These are phyloP conservation scores for Drosophila obscura DNA, from an alignment of 1,140 invertebrate species.

Conservation along the genomic window DNA sequence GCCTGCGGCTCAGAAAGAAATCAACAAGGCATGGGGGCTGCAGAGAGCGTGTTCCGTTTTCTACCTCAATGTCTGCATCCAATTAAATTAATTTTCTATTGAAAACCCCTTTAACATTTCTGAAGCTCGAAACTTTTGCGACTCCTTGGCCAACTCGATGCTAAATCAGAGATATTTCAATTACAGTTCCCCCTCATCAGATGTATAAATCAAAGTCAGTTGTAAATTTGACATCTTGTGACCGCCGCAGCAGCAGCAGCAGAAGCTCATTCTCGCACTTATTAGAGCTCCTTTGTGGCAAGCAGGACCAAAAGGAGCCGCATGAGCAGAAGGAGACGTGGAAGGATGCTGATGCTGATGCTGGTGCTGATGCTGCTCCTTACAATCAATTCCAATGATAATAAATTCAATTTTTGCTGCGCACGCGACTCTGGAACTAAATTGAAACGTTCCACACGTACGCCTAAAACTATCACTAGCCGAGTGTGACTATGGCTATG, in stretches of 20 bases:
- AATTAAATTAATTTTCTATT: background rate
- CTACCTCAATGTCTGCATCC: too few species aligned
- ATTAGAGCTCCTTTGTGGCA: slow-evolving; percentile 52
- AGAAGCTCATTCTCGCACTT: slow-evolving; percentile 25
- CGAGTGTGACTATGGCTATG: slow-evolving; percentile 77
- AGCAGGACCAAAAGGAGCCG: background rate
- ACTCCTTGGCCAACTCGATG: background rate
- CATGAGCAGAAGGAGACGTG: background rate
- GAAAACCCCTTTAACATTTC: too few species aligned
- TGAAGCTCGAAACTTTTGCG: slow-evolving; percentile 3
- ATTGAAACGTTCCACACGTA: slow-evolving; percentile 81
- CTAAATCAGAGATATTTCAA: slow-evolving; percentile 33
- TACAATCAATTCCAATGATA: slow-evolving; percentile 78
- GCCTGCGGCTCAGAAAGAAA: too few species aligned
- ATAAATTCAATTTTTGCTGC: slow-evolving; percentile 80
- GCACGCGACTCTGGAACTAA: slow-evolving; percentile 70
- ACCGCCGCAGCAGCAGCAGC: slow-evolving; percentile 17
- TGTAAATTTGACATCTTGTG: slow-evolving; percentile 63
- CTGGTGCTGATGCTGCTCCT: slow-evolving; percentile 44
- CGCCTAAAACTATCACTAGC: slow-evolving; percentile 81
- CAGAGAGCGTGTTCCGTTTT: too few species aligned
- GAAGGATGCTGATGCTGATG: background rate
- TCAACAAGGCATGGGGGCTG: too few species aligned
- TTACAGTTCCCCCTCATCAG: slow-evolving; percentile 23
- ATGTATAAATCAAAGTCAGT: slow-evolving; percentile 55